phyloP scores from a whole-genome alignment of 2,888 invertebrate species.

The Trissoscelio sp. region DNA sequence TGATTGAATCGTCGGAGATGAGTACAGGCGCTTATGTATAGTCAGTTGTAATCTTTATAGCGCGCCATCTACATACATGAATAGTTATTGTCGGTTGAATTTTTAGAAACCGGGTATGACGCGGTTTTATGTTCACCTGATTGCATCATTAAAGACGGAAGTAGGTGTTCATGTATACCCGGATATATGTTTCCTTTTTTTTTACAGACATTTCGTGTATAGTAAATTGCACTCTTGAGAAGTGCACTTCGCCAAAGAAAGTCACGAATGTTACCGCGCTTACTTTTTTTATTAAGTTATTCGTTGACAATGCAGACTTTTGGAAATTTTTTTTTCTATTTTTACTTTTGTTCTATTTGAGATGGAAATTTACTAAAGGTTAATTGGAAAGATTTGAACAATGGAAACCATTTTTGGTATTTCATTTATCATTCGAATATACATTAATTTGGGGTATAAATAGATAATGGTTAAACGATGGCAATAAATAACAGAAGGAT shows the following conservation, averaged over 20 bases:
- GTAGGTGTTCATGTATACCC: constrained; percentile 11
- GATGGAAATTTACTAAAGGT: no score
- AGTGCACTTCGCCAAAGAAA: not conserved
- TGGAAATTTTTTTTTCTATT: no score
- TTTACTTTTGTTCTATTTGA: no score
- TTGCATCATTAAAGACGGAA: constrained; percentile 32
- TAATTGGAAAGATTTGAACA: not conserved
- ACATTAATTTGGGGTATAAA: not conserved
- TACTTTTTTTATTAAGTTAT: not conserved
- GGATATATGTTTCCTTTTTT: not conserved
- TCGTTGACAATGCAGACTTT: not conserved
- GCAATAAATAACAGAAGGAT: not conserved
- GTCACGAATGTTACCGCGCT: not conserved
- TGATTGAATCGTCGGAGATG: constrained; percentile 16
- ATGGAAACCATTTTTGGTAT: no score
- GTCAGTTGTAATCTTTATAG: constrained; percentile 11
- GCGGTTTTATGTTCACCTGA: constrained; percentile 6
- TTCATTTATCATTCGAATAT: not conserved
- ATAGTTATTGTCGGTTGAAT: constrained; percentile 19
- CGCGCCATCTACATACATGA: constrained; percentile 31
- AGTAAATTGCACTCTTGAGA: constrained; percentile 9
- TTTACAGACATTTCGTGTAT: constrained; percentile 16
- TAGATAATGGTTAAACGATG: not conserved
- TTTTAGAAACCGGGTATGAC: not conserved
- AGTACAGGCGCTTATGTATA: not conserved